A percentile compares a stretch with the other conserved stretches of the same genome.
phyloP scores from a whole-genome alignment of 2,888 invertebrate genomes.

The Cheilosia pagana region DNA sequence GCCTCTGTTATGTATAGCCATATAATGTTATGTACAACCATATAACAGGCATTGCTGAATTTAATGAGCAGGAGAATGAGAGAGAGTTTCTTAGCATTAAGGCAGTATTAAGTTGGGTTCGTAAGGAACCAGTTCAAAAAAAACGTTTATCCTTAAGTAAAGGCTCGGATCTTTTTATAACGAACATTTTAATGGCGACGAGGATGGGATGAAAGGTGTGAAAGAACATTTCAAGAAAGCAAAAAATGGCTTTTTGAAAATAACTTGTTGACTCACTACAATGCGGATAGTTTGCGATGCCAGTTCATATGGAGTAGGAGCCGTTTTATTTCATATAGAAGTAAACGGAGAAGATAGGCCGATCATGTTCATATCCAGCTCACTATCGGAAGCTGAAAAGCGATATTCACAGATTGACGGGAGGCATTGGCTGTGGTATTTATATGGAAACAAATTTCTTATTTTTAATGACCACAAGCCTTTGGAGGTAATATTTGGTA shows the following conservation, averaged over 20 bases:
- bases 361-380: constrained; percentile 24
- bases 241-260: constrained; percentile 15
- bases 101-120: too few relatives aligned
- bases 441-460: constrained; percentile 39
- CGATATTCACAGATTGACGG: constrained; percentile 12
- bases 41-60: too few relatives aligned
- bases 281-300: constrained; percentile 51
- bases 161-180: too few relatives aligned
- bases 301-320: constrained; percentile 43
- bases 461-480: constrained; percentile 15
- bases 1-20: too few relatives aligned
- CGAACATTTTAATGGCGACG: too few relatives aligned
- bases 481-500: constrained; percentile 20
- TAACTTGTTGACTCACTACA: constrained; percentile 31
- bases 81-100: too few relatives aligned
- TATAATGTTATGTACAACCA: too few relatives aligned
- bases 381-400: constrained; percentile 15
- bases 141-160: too few relatives aligned
- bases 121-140: too few relatives aligned
- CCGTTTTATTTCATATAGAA: constrained; percentile 31
- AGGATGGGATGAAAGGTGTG: constrained; percentile 45
- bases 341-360: constrained; percentile 19
- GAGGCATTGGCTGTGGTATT: constrained; percentile 19
- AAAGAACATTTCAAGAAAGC: constrained; percentile 23
- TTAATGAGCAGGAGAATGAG: too few relatives aligned